Percentiles rank a stretch among this genome's conserved stretches.
Evolutionary conservation across 1,140 invertebrate genomes (phyloP).

Genomic region (Pollicipes pollicipes): DNA sequence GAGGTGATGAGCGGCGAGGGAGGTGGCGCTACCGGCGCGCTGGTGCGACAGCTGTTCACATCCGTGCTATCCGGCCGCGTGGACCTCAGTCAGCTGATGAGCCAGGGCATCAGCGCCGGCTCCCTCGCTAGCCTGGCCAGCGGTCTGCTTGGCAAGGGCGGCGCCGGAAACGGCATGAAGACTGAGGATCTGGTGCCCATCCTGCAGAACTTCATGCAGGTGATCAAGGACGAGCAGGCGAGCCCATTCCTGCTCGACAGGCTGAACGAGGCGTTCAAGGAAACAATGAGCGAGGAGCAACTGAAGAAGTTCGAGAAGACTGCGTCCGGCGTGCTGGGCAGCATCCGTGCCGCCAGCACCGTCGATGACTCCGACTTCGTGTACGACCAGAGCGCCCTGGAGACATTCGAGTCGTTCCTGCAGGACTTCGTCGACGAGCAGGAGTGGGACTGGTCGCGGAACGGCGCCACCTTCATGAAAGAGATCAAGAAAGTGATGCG

Average conservation of each 20-base stretch:
- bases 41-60: not conserved
- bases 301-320: not conserved
- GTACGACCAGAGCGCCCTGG: not conserved
- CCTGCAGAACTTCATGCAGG: not conserved
- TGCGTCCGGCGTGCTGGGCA: not conserved
- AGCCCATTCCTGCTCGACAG: not conserved
- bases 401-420: not conserved
- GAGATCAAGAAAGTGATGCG: slow-evolving; percentile 4
- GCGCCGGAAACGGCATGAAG: not conserved
- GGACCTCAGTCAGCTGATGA: not conserved
- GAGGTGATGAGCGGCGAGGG: not conserved
- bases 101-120: not conserved
- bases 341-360: not conserved
- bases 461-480: not conserved
- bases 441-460: not conserved
- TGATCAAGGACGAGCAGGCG: slow-evolving; percentile 3
- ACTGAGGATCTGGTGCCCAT: not conserved
- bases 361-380: slow-evolving; percentile 1
- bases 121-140: not conserved
- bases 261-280: not conserved
- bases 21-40: not conserved
- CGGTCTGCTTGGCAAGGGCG: not conserved
- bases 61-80: not conserved
- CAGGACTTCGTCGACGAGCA: not conserved
- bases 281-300: not conserved